A percentile compares a stretch with the other conserved stretches of the same genome.
Conservation (phyloP, 1,140 invertebrate genomes). For the Gonioctena quinquepunctata region DNA sequence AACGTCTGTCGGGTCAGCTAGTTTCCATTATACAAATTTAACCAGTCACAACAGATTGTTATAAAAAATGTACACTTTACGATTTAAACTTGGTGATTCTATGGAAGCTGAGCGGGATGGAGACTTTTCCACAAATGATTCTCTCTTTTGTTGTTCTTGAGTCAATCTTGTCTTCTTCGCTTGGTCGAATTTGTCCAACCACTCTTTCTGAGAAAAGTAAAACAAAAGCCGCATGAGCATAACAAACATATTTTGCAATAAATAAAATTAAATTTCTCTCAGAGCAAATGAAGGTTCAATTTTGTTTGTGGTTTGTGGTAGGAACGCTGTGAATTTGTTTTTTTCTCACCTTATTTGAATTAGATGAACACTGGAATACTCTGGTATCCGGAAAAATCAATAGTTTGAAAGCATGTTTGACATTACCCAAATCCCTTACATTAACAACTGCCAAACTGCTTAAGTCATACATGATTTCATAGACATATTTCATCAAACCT, state of each 20-base stretch:
- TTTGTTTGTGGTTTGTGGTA: too few relatives aligned
- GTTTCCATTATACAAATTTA: too few relatives aligned
- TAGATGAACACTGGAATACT: constrained; percentile 88
- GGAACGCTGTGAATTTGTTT: too few relatives aligned
- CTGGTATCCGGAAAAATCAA: constrained; percentile 92
- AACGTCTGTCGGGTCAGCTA: too few relatives aligned
- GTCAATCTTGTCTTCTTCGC: constrained; percentile 83
- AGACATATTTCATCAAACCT: constrained; percentile 84
- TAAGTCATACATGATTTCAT: constrained; percentile 88
- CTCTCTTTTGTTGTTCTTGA: constrained; percentile 67
- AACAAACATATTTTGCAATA: not conserved
- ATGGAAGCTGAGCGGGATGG: constrained; percentile 56
- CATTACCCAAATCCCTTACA: constrained; percentile 85
- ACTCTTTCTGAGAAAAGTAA: constrained; percentile 88
- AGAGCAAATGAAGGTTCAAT: not conserved
- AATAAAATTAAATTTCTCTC: not conserved
- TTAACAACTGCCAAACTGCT: constrained; percentile 94
- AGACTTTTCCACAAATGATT: constrained; percentile 52
- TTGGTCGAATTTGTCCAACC: constrained; percentile 91
- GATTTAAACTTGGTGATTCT: constrained; percentile 56
- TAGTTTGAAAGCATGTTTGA: constrained; percentile 93
- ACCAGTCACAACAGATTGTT: too few relatives aligned
- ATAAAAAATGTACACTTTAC: constrained; percentile 24
- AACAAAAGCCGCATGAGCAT: too few relatives aligned
- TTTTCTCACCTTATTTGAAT: constrained; percentile 80